Conservation (phyloP, 2,888 invertebrate genomes). For the Dilophus febrilis region DNA sequence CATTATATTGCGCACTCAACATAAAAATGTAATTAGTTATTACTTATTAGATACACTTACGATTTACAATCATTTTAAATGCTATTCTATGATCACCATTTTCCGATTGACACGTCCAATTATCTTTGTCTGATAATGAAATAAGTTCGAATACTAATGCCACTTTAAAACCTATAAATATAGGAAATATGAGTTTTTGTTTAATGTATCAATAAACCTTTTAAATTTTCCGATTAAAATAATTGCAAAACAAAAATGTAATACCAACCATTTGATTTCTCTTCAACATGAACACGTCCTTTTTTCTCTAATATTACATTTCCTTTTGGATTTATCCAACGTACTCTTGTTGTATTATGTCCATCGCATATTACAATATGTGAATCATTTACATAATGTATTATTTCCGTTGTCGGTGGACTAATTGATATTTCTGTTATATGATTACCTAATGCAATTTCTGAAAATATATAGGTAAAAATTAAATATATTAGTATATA, state of each 20-base stretch:
- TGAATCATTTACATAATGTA: slow-evolving; percentile 30
- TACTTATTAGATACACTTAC: too few species aligned
- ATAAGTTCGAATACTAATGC: slow-evolving; percentile 33
- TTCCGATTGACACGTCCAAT: slow-evolving; percentile 31
- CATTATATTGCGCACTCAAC: too few species aligned
- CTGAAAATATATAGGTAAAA: too few species aligned
- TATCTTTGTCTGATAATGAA: slow-evolving; percentile 30
- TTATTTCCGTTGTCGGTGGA: slow-evolving; percentile 24
- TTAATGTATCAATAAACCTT: background rate
- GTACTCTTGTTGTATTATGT: slow-evolving; percentile 19
- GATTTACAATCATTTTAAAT: slow-evolving; percentile 29
- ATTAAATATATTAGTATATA: too few species aligned
- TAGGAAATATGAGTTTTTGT: too few species aligned
- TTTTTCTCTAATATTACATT: slow-evolving; percentile 25
- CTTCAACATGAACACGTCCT: slow-evolving; percentile 31
- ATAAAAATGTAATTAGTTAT: too few species aligned
- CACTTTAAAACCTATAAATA: too few species aligned
- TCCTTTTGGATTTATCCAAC: slow-evolving; percentile 29
- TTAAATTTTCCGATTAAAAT: background rate
- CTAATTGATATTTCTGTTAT: slow-evolving; percentile 9
- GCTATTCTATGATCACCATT: slow-evolving; percentile 20
- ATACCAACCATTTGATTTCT: slow-evolving; percentile 21
- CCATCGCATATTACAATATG: slow-evolving; percentile 29
- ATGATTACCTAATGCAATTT: too few species aligned
- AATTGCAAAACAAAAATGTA: too few species aligned